Base-by-base conservation (phyloP, 2,888 invertebrate genomes). In the Dryobota labecula region DNA sequence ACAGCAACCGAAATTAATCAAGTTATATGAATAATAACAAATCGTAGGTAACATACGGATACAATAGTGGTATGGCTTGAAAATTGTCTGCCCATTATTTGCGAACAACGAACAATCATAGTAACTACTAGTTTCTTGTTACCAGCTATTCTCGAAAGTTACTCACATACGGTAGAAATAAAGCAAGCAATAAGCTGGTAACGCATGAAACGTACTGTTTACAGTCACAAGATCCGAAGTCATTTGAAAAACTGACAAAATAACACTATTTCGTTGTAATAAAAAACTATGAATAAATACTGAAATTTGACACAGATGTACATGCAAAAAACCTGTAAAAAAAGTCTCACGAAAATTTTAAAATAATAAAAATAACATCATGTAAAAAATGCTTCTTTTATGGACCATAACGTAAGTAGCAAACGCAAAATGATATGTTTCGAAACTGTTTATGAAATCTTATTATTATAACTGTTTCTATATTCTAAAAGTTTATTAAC, bases 71-170 rank as follows among this genome's bases (percentile, higher is more conserved):
- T 64, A 30, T 75, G 61, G 53, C 38, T 65, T 60, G 60, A 76
- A 71, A 78, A 78, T 76, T 78, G 66, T 33, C 41, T 70, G 33
- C 11, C 43, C 33, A 62, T 65, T 69, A 73, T 74, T 76, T 57
- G 75, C 69, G 47, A 67, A 71, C 67, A 54, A 30, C 54, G 53
- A 72, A 80, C 70, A 80, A 56, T 74, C 49, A 20, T 74, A 64
- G 54, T 43, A 33, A 57, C 61, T 65, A 57, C 56, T 41, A 62
- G 49, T 56, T 63, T 43, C 6, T 27, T 63, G 2, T 8, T 76
- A 84, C 72, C 71, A 57, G 13, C 1, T 0, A 13, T 72, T 68
- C 66, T 77, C 71, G 70, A 65, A 57, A 2, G 0, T 2, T n/a
- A 30, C 47, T 61, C 47, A 30, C 30, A 2, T 30, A 13, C 13